phyloP scores from a whole-genome alignment of 2,113 vertebrate species.

The Ochotona curzoniae region DNA sequence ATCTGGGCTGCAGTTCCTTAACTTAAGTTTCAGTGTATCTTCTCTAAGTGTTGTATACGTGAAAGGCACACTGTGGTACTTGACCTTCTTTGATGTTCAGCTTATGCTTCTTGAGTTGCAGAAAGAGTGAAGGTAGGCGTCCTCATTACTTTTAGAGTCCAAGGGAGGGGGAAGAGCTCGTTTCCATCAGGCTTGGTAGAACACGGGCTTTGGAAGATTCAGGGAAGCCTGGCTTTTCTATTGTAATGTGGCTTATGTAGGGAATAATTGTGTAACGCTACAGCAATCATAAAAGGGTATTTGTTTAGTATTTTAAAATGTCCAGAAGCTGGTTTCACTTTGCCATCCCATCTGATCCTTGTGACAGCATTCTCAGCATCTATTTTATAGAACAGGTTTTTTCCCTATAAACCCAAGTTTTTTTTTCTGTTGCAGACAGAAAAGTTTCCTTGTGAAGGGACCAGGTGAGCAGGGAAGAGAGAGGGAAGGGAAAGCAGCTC shows the following conservation, averaged over 20 bases:
- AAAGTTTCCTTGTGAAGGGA: too few species aligned
- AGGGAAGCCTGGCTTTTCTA: background rate
- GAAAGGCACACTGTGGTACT: background rate
- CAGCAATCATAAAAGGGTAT: background rate
- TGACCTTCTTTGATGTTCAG: background rate
- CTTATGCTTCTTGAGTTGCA: background rate
- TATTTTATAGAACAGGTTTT: background rate
- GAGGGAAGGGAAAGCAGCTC: too few species aligned
- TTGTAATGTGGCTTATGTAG: background rate
- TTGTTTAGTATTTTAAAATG: constrained; percentile 38
- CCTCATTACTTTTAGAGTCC: background rate
- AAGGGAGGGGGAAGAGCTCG: background rate
- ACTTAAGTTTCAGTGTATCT: background rate
- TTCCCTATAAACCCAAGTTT: background rate
- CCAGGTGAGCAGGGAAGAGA: too few species aligned
- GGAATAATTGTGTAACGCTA: too few species aligned
- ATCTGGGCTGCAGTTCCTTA: background rate
- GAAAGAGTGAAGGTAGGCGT: background rate
- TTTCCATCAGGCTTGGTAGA: background rate
- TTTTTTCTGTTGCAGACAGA: too few species aligned
- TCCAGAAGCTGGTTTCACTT: background rate
- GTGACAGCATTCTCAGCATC: background rate
- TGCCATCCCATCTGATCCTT: background rate
- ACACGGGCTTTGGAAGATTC: background rate
- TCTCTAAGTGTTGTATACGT: background rate